Evolutionary conservation across 2,888 invertebrate species (phyloP).

Genomic region (Rotaria socialis): DNA sequence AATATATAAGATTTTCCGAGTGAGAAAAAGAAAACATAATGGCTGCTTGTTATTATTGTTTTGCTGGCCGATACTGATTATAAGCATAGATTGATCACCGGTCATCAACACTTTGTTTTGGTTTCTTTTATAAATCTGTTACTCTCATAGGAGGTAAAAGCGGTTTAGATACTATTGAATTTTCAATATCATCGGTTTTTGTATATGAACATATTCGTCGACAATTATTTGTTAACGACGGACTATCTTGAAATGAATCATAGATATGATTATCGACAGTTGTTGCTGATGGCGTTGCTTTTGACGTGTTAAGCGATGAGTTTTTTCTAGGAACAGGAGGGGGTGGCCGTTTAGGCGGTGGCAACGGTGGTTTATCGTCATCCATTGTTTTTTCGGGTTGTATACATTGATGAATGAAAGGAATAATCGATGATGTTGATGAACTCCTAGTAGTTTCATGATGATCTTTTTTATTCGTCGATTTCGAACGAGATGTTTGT

Average conservation of each 20-base stretch:
- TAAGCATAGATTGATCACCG: not conserved
- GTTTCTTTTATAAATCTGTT: not conserved
- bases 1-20: not conserved
- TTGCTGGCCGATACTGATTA: not conserved
- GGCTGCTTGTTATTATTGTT: not conserved
- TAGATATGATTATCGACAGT: not conserved
- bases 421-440: not conserved
- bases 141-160: conserved; percentile 7
- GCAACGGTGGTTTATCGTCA: not conserved
- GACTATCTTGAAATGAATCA: not conserved
- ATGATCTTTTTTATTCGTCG: not conserved
- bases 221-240: not conserved
- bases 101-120: not conserved
- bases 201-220: not conserved
- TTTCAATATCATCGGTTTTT: not conserved
- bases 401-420: conserved; percentile 26
- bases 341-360: not conserved
- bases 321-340: not conserved
- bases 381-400: not conserved
- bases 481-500: not conserved
- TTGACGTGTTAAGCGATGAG: not conserved
- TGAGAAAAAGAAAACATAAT: not conserved
- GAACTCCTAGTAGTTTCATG: not conserved
- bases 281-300: too few species aligned
- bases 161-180: not conserved